A percentile compares a stretch with the other conserved stretches of the same genome.
Evolutionary conservation across 2,888 invertebrate genomes (phyloP).

Genomic region (Drosophila buzzatii): DNA sequence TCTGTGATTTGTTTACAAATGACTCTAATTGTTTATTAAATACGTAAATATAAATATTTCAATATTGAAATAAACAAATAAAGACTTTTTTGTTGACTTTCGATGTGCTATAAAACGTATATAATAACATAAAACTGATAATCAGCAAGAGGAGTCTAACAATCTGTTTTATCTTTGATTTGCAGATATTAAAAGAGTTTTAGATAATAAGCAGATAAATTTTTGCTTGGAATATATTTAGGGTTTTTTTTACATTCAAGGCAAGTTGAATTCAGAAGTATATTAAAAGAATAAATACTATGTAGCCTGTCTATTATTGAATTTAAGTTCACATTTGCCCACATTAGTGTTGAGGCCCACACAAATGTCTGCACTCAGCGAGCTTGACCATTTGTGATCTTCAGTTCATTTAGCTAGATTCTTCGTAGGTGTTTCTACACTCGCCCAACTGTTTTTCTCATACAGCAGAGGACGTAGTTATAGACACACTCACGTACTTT

Average conservation of each 20-base stretch:
- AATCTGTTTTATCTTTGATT: background rate
- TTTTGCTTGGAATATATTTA: no score
- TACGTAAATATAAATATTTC: background rate
- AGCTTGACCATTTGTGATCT: slow-evolving; percentile 1
- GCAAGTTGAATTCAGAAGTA: background rate
- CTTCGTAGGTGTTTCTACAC: background rate
- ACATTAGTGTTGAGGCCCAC: slow-evolving; percentile 1
- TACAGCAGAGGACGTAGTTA: background rate
- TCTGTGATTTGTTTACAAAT: background rate
- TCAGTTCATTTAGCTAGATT: background rate
- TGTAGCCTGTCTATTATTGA: background rate
- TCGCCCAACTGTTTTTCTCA: background rate
- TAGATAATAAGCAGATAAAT: no score
- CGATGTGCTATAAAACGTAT: no score
- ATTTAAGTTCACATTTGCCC: background rate
- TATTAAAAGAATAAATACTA: background rate
- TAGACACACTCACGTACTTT: slow-evolving; percentile 2
- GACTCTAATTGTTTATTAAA: background rate
- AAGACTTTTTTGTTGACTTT: background rate
- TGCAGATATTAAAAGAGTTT: no score
- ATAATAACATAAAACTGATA: no score
- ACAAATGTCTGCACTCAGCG: background rate
- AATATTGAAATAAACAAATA: background rate
- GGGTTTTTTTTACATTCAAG: background rate
- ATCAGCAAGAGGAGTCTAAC: background rate